phyloP scores from a whole-genome alignment of 2,113 vertebrate genomes.

The Nymphicus hollandicus region DNA sequence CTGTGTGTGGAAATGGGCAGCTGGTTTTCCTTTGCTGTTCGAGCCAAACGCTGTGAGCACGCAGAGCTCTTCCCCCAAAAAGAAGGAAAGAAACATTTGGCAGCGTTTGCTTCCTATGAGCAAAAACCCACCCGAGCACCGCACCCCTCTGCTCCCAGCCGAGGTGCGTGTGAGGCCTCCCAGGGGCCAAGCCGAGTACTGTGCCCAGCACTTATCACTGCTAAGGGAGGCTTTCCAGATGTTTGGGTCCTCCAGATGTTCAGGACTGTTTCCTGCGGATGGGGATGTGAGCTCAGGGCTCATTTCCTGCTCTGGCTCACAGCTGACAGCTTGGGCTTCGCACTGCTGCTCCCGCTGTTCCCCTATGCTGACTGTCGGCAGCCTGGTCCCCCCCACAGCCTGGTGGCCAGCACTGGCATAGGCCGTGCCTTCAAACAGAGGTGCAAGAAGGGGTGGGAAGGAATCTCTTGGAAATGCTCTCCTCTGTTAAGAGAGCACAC shows the following conservation, averaged over 20 bases:
- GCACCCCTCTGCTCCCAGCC: neutral
- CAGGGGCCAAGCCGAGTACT: neutral
- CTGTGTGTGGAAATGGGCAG: neutral
- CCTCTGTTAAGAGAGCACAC: neutral
- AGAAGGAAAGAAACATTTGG: neutral
- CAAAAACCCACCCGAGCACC: neutral
- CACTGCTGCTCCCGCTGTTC: neutral
- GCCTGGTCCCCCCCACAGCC: neutral
- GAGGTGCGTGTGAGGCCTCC: neutral
- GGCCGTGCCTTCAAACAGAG: neutral
- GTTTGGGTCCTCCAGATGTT: conserved; percentile 60
- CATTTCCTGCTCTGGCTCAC: conserved; percentile 46
- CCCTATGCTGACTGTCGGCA: neutral
- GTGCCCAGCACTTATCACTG: conserved; percentile 23
- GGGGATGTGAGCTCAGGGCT: conserved; percentile 17
- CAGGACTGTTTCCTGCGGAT: conserved; percentile 21
- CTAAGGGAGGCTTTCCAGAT: conserved; percentile 44
- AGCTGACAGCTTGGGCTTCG: neutral
- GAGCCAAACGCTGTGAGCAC: neutral
- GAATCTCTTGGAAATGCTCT: neutral
- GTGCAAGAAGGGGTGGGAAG: neutral
- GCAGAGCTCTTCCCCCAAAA: neutral
- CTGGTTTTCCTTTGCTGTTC: neutral
- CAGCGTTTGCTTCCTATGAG: neutral
- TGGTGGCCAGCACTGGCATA: neutral